Base-by-base conservation (phyloP, 1,140 invertebrate species). In the Nomia melanderi region DNA sequence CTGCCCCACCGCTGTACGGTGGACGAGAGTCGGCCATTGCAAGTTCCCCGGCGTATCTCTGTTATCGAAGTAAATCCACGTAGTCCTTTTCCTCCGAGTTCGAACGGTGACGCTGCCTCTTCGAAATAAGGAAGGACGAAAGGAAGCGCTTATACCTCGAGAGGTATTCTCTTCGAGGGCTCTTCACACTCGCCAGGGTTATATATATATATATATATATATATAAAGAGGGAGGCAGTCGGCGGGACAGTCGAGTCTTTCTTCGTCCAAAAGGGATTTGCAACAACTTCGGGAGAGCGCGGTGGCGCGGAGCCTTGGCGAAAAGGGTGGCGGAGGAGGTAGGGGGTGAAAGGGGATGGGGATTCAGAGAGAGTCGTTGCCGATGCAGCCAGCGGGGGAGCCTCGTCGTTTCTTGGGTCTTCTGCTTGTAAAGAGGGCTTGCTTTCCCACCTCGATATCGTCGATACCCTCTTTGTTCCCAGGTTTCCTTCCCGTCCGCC, bases 61-160 rank as follows among this genome's bases (percentile, higher is more conserved):
- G 75, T 84, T 85, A 84, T 85, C 83, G 82, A 84, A 84, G 82
- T 85, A 85, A 85, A 85, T 85, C 82, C 79, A 84, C 82, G 78
- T 77, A 81, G 78, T 84, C 69, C 59, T 67, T 81, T 78, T 70
- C 41, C n/a, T n/a, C 67, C 53, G 54, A 50, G 74, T 75, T 77
- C 73, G 65, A 66, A 69, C 74, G 57, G 29, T 56, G 59, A 50
- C 65, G 73, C 31, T 67, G 67, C 77, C 54, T 63, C 73, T 79
- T 78, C 73, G 79, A 84, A 81, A 83, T 74, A 84, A 73, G 82
- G 64, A 84, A 23, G 41, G 20, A 71, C 74, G 74, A 77, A 77
- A 76, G 82, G 75, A 81, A 84, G 62, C 82, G 82, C 78, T 84
- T 84, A 85, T 83, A 81, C 70, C 66, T 81, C 66, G 64, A 85